Evolutionary conservation across 2,888 invertebrate genomes (phyloP), one percentile per base, ranked within the genome.

Genomic region (Lydus trimaculatus): DNA sequence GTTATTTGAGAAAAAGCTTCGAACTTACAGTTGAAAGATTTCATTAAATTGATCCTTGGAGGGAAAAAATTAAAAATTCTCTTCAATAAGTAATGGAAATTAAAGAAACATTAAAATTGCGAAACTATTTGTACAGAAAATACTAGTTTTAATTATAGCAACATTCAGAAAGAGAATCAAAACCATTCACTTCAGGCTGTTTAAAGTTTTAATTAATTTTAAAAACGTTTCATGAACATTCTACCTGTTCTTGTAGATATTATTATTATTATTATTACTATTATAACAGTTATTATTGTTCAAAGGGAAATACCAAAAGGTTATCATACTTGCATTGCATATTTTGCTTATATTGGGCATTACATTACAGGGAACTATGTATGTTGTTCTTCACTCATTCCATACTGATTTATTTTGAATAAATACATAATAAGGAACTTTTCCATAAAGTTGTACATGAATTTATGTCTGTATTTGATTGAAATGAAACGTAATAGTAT

Each of bases 151-250:
- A 56, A 56, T 56, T 56, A 56, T 23, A 56, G 56, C 25, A 56
- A 56, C 56, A 56, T 25, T 56, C 15, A 56, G 25, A 56, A 61
- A 36, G 61, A 25, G 17, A 23, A 36, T 36, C 36, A 36, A 25
- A 31, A 36, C 15, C 36, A 36, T 36, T 39, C 61, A 39, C 61
- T 61, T 61, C 8, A 33, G 36, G 56, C n/a, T 39, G 20, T 61
- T 43, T 61, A 28, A 68, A 68, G 56, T 68, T 68, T 68, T 68
- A 68, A 68, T 68, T 68, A 68, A 68, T 68, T 68, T 68, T 68
- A 68, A 68, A 68, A 68, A 65, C 65, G 65, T 65, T 65, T 68
- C 63, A 68, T 59, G 63, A 68, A 39, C 68, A 68, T 56, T 62
- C 68, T 36, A 65, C 56, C 67, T 64, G 61, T 60, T 25, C 15